Conservation (phyloP, 2,113 vertebrate species). For the Carollia perspicillata region DNA sequence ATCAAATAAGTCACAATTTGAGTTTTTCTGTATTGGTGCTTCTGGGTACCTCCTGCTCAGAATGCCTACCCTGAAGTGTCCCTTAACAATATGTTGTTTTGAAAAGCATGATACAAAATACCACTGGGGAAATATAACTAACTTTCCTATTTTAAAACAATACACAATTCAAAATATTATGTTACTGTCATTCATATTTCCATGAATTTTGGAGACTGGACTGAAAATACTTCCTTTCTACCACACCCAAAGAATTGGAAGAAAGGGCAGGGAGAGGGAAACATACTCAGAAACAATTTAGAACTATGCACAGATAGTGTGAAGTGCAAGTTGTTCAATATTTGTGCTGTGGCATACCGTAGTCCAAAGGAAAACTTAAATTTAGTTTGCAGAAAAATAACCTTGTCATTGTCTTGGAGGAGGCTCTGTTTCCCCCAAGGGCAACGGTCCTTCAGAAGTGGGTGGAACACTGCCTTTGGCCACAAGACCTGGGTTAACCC, state of each 20-base stretch:
- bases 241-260: slow-evolving; percentile 5
- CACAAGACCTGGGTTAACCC: not conserved
- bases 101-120: not conserved
- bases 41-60: not conserved
- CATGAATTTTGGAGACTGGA: not conserved
- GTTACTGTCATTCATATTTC: not conserved
- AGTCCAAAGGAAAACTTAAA: not conserved
- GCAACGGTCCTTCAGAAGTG: not conserved
- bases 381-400: not conserved
- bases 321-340: not conserved
- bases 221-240: not conserved
- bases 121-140: not conserved
- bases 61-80: not conserved
- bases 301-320: not conserved
- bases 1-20: not conserved
- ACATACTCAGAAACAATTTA: not conserved
- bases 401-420: not conserved
- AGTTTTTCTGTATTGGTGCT: not conserved
- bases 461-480: not conserved
- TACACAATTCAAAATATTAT: not conserved
- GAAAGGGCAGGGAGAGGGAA: not conserved
- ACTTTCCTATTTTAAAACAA: slow-evolving; percentile 31
- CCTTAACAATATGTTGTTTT: slow-evolving; percentile 6
- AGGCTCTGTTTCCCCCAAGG: not conserved
- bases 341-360: not conserved